Base-by-base conservation (phyloP, 37 sponge, comb jelly and placozoan species). In the Crambe crambe region DNA sequence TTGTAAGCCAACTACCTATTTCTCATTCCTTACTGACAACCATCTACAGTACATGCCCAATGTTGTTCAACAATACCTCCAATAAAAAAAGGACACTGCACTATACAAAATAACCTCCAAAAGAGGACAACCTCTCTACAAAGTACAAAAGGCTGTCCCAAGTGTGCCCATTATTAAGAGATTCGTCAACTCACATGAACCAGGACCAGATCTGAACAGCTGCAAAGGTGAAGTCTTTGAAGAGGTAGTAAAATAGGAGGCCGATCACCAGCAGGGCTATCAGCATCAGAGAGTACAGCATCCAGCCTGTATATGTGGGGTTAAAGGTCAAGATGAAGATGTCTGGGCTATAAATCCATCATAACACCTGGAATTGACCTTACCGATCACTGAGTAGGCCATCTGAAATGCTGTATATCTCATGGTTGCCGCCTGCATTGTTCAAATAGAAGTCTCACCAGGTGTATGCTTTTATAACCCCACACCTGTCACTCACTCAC, bases 351-450 rank as follows among this genome's bases (percentile, higher is more conserved):
- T 23, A 71, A 6, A 71, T 5, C 6, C 4, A 56, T 29, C 10
- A 15, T 31, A 9, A 37, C 36, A 74, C 25, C 25, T 3, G 8
- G 36, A 32, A 23, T 20, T 61, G 9, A 38, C 60, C 85, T 77
- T 70, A 85, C 85, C 58, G 51, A 47, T 17, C 0, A 85, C 51
- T 15, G 77, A 35, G 63, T 77, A 61, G 22, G 61, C 70, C 12
- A 77, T 61, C 41, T 78, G 85, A 42, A 85, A 78, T 26, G 72
- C 61, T 27, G 70, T 64, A 38, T 69, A 77, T 32, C 72, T 58
- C 85, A 85, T 85, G 6, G 85, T 70, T 29, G 78, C 85, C 57
- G 78, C 85, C 85, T 85, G 35, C 2, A 43, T 25, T 22, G 25
- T 26, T 65, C 31, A 29, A 56, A 35, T 23, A 21, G n/a, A n/a